Conservation (phyloP, 53 echinoderm and acorn worm species). For the Echinometra lucunter region DNA sequence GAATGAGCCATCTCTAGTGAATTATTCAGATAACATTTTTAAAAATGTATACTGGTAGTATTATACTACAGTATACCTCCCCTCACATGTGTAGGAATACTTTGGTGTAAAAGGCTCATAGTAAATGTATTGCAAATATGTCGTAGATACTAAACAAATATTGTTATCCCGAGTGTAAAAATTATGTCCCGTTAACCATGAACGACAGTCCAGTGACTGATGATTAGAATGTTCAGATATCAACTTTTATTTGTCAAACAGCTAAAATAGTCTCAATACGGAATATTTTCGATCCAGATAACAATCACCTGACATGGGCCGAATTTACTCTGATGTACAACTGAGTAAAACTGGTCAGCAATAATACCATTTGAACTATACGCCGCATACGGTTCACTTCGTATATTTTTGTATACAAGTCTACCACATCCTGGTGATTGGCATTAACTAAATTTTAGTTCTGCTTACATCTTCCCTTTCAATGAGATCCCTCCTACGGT, state of each 20-base stretch:
- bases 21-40: too few species aligned
- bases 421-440: neutral
- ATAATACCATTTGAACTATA: neutral
- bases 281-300: neutral
- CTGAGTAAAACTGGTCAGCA: neutral
- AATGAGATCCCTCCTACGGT: neutral
- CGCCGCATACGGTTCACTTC: neutral
- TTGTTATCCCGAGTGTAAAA: too few species aligned
- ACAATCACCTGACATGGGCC: neutral
- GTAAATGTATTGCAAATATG: too few species aligned
- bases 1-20: too few species aligned
- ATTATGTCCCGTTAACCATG: neutral
- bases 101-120: too few species aligned
- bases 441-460: neutral
- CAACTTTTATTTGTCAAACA: neutral
- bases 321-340: too few species aligned
- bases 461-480: neutral
- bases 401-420: neutral
- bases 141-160: too few species aligned
- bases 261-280: neutral
- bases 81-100: too few species aligned
- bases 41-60: too few species aligned
- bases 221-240: neutral
- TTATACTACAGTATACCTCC: too few species aligned
- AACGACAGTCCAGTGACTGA: neutral